phyloP scores from a whole-genome alignment of 2,888 invertebrate genomes.

The Callyntrura guangdongensis region DNA sequence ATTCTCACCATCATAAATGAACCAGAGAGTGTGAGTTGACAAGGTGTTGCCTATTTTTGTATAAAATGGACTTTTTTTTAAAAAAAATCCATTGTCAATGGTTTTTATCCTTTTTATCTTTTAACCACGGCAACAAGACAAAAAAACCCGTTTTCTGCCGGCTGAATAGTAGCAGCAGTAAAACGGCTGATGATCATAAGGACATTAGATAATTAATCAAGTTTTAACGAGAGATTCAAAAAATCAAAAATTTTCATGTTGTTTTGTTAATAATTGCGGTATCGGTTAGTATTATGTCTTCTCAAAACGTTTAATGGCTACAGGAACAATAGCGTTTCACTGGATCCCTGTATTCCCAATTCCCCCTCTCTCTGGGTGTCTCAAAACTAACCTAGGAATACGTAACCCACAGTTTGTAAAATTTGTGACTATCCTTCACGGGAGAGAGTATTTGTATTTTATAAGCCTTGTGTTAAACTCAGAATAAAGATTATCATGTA shows the following conservation, averaged over 20 bases:
- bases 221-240: background rate
- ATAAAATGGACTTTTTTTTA: background rate
- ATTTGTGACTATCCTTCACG: too few species aligned
- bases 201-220: constrained; percentile 23
- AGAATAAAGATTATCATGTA: too few species aligned
- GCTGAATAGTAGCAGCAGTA: too few species aligned
- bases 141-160: background rate
- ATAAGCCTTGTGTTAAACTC: too few species aligned
- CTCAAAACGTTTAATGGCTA: too few species aligned
- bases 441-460: too few species aligned
- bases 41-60: background rate
- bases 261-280: background rate
- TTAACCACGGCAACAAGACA: constrained; percentile 5
- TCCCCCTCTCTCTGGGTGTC: too few species aligned
- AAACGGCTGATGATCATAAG: too few species aligned
- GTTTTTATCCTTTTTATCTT: background rate
- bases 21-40: background rate
- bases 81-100: constrained; percentile 21
- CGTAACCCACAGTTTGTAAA: too few species aligned
- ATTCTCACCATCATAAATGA: constrained; percentile 51
- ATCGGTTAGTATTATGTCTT: background rate
- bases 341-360: too few species aligned
- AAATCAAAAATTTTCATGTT: background rate
- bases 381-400: too few species aligned
- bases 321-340: too few species aligned